A percentile compares a stretch with the other conserved stretches of the same genome.
These are phyloP conservation scores for Disparrhopalites patrizii DNA, from an alignment of 2,888 invertebrate species.

Conservation along the genomic window DNA sequence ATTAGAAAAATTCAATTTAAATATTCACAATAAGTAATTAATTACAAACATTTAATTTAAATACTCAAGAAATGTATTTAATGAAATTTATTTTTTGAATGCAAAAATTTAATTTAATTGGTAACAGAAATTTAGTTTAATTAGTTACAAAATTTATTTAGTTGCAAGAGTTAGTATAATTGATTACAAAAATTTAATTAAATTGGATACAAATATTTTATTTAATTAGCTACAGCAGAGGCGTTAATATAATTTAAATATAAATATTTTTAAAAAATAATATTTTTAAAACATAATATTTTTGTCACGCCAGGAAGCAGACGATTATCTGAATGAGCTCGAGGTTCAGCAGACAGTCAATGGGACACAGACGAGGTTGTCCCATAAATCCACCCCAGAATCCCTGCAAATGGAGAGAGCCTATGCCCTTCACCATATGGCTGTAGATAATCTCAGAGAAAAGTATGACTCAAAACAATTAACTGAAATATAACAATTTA, in stretches of 20 bases:
- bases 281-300: background rate
- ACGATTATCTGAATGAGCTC: too few species aligned
- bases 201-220: background rate
- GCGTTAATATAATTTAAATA: background rate
- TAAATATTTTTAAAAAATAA: background rate
- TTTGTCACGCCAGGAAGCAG: too few species aligned
- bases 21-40: too few species aligned
- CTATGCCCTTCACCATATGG: constrained; percentile 6
- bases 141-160: too few species aligned
- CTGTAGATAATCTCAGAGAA: constrained; percentile 23
- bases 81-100: too few species aligned
- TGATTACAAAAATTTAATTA: background rate
- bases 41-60: too few species aligned
- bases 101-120: too few species aligned
- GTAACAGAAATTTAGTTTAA: too few species aligned
- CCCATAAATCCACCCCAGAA: constrained; percentile 19
- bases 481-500: too few species aligned
- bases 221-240: background rate
- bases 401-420: constrained; percentile 18
- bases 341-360: too few species aligned
- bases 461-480: constrained; percentile 7
- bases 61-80: too few species aligned
- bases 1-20: too few species aligned
- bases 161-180: background rate
- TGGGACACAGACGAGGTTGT: constrained; percentile 7